Evolutionary conservation across 1,140 invertebrate species (phyloP).

Genomic region (Drosophila quadrilineata): DNA sequence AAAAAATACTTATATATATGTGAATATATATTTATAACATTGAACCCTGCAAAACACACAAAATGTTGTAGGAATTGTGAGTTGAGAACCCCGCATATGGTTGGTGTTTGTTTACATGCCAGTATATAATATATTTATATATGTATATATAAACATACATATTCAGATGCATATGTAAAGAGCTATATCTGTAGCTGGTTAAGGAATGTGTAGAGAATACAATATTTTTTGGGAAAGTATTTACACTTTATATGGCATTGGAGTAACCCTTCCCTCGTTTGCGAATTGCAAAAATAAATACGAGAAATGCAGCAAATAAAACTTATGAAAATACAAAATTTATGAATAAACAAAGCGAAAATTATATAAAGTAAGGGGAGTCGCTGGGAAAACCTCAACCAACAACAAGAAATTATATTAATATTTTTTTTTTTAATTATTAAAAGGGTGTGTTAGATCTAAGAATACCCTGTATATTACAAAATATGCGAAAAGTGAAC

Average conservation of each 20-base stretch:
- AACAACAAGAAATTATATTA: too few relatives aligned
- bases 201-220: conserved; percentile 5
- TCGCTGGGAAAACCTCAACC: too few relatives aligned
- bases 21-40: too few relatives aligned
- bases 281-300: conserved; percentile 41
- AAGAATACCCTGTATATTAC: too few relatives aligned
- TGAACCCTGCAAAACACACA: conserved; percentile 1
- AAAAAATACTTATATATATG: too few relatives aligned
- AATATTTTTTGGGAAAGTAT: conserved; percentile 1
- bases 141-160: neutral
- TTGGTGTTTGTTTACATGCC: conserved; percentile 40
- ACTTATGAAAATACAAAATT: conserved; percentile 35
- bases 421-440: too few relatives aligned
- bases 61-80: neutral
- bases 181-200: conserved; percentile 1
- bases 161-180: too few relatives aligned
- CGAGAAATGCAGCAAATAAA: conserved; percentile 17
- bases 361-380: neutral
- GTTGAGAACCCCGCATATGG: conserved; percentile 22
- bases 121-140: neutral
- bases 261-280: conserved; percentile 56
- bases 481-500: too few relatives aligned
- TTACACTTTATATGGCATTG: conserved; percentile 33
- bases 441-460: too few relatives aligned
- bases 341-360: neutral